Base-by-base conservation (phyloP, 2,888 invertebrate genomes). In the Sabatieria punctata region DNA sequence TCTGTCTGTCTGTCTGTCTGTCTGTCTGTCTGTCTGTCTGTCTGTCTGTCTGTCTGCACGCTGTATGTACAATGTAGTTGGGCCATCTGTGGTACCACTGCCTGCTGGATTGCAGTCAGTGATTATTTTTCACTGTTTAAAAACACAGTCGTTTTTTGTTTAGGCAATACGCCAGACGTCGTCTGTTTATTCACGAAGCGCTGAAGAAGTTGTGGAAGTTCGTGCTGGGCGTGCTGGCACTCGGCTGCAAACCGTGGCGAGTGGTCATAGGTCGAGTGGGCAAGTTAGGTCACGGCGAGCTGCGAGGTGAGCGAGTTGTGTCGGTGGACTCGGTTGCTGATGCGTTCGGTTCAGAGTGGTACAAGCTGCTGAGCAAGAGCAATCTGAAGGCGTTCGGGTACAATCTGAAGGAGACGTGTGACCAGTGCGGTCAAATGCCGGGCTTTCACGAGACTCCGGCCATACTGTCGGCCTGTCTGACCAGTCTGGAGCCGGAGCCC, bases 171-270 rank as follows among this genome's bases (percentile, higher is more conserved):
- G 38, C 22, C 15, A 21, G 22, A 21, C 6, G 6, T 38, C 6
- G 19, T 19, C 19, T 18, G 19, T 13, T 38, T 13, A 54, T 59
- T 27, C 49, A 48, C 2, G 55, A 60, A 41, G 70, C 65, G 22
- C 74, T 97, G 30, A 80, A 83, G 54, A 89, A 91, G 66, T 73
- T 97, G 44, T 93, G 95, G 91, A 88, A 89, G 66, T 97, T 89
- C 68, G 83, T 91, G 49, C 75, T 95, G 56, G 83, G 88, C 35
- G 81, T 95, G 24, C 85, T 95, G 77, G 84, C 86, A 49, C 82
- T 82, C 67, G 82, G 84, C 51, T 56, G 57, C 46, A 80, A 83
- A 58, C 86, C 93, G 22, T 95, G 95, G 88, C 75, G 97, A 48
- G 73, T 99, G 47, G 93, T 99, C 21, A 84, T 99, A 18, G 93